phyloP scores from a whole-genome alignment of 30 jellyfish, hydroid and myxozoan genomes.

The Nemopilema nomurai region DNA sequence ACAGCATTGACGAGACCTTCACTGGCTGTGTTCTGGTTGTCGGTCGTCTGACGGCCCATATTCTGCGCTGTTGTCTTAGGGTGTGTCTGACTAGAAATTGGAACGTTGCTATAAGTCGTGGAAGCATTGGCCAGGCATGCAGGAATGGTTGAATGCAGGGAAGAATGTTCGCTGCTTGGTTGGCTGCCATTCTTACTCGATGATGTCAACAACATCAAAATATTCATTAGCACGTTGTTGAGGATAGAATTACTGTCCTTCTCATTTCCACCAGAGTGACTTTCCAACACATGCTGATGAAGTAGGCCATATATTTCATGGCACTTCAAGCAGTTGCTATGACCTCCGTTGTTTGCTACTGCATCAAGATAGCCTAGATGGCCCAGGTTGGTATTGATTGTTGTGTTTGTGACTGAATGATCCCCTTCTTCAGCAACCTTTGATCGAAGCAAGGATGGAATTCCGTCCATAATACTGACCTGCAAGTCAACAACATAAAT shows the following conservation, averaged over 20 bases:
- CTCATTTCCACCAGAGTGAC: slow-evolving; percentile 62
- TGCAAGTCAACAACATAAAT: too few species aligned
- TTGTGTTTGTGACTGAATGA: neutral
- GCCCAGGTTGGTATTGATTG: slow-evolving; percentile 5
- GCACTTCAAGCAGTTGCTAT: slow-evolving; percentile 68
- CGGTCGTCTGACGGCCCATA: neutral
- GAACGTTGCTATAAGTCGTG: slow-evolving; percentile 14
- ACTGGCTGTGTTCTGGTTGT: neutral
- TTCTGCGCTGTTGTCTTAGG: slow-evolving; percentile 1
- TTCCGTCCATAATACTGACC: slow-evolving; percentile 35
- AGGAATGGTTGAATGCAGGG: neutral
- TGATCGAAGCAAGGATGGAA: slow-evolving; percentile 30
- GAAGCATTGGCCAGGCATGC: neutral
- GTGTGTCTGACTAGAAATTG: slow-evolving; percentile 11
- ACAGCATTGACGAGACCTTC: slow-evolving; percentile 50
- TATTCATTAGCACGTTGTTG: slow-evolving; percentile 67
- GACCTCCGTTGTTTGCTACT: neutral
- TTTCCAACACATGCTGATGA: slow-evolving; percentile 61
- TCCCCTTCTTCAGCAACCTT: slow-evolving; percentile 27
- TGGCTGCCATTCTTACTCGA: slow-evolving; percentile 34
- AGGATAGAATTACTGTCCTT: slow-evolving; percentile 42
- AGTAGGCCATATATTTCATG: slow-evolving; percentile 69
- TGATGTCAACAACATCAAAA: slow-evolving; percentile 73
- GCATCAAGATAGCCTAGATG: slow-evolving; percentile 25
- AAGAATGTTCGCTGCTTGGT: slow-evolving; percentile 22